Conservation (phyloP, 2,888 invertebrate genomes). For the Linnaemya vulpina region DNA sequence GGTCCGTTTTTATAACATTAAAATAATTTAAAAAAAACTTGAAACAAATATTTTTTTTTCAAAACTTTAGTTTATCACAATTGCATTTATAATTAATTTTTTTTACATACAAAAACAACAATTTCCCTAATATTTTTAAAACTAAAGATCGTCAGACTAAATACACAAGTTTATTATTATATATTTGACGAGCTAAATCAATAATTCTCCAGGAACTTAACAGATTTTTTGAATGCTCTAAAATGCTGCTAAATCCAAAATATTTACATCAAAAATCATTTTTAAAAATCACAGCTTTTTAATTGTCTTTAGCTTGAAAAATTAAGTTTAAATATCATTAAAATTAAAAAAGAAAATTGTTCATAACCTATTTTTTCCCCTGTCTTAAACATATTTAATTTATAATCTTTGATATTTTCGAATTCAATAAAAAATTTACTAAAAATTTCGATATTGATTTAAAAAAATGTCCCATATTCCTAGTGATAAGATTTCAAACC, state of each 20-base stretch:
- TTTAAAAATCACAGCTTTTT: slow-evolving; percentile 47
- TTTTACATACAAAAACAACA: slow-evolving; percentile 4
- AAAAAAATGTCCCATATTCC: too few species aligned
- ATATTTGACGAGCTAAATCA: not conserved
- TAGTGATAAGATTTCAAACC: too few species aligned
- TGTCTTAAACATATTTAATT: not conserved
- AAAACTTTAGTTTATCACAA: slow-evolving; percentile 45
- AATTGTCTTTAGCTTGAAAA: not conserved
- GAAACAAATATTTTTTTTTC: not conserved
- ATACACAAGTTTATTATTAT: not conserved
- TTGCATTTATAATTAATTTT: slow-evolving; percentile 29
- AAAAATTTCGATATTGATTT: not conserved
- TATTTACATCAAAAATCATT: slow-evolving; percentile 6
- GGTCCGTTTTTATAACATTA: not conserved
- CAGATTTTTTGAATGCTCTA: not conserved
- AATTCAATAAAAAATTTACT: slow-evolving; percentile 9
- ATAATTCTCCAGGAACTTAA: not conserved
- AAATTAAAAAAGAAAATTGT: not conserved
- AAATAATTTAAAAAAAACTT: not conserved
- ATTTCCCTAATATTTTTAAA: slow-evolving; percentile 7
- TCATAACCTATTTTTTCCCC: not conserved
- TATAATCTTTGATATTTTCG: not conserved
- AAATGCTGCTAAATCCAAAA: not conserved
- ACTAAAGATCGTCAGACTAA: not conserved
- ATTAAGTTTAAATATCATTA: not conserved